Conservation (phyloP, 2,797 vertebrate species). For the Huso huso region DNA sequence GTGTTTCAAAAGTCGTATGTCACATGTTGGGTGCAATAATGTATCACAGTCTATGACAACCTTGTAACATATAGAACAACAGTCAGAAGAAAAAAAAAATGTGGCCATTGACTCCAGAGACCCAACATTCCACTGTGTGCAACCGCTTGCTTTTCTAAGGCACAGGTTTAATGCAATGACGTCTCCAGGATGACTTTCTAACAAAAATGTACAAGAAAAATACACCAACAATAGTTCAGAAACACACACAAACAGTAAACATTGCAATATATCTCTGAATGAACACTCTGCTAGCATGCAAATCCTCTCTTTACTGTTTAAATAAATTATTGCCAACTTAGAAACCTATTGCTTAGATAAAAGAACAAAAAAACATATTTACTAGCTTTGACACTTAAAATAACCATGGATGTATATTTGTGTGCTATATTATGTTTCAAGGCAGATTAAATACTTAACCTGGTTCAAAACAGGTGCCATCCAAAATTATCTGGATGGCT, state of each 20-base stretch:
- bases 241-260: constrained; percentile 11
- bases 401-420: constrained; percentile 14
- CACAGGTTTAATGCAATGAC: constrained; percentile 70
- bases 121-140: constrained; percentile 45
- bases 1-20: constrained; percentile 2
- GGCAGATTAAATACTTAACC: constrained; percentile 16
- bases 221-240: constrained; percentile 11
- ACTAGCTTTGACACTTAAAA: constrained; percentile 14
- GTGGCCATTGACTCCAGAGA: constrained; percentile 34
- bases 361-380: constrained; percentile 20
- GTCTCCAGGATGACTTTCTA: constrained; percentile 36
- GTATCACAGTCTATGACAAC: neutral
- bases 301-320: constrained; percentile 38
- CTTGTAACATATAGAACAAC: neutral
- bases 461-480: neutral
- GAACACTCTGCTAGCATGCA: constrained; percentile 39
- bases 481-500: too few species aligned
- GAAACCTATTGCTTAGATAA: constrained; percentile 55
- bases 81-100: neutral
- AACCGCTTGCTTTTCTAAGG: constrained; percentile 78
- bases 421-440: constrained; percentile 7
- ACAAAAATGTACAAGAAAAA: constrained; percentile 16
- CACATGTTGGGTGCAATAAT: neutral
- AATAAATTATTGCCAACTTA: constrained; percentile 55
- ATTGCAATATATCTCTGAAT: constrained; percentile 26